Evolutionary conservation across 2,888 invertebrate genomes (phyloP).

Genomic region (Hedychridium roseum): DNA sequence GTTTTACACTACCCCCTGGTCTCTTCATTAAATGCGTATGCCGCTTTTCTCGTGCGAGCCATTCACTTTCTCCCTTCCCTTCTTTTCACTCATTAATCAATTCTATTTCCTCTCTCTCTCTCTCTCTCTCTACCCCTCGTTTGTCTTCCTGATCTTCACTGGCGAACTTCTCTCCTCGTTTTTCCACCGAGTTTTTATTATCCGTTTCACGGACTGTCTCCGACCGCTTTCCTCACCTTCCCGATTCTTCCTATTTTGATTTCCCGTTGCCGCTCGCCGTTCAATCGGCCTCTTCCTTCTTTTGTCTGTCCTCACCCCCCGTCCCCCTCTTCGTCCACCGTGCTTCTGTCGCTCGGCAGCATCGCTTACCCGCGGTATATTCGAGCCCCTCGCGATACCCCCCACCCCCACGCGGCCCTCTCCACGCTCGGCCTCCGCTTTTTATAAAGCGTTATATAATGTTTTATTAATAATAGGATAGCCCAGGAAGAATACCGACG

Average conservation of each 20-base stretch:
- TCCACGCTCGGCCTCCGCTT: conserved; percentile 24
- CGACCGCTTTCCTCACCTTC: neutral
- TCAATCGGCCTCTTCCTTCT: neutral
- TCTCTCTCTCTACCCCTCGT: conserved; percentile 18
- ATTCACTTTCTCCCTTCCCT: neutral
- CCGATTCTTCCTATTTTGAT: neutral
- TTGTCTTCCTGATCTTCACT: neutral
- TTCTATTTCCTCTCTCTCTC: conserved; percentile 22
- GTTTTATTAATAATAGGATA: conserved; percentile 59
- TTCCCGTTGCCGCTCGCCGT: too few species aligned
- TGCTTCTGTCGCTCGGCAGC: conserved; percentile 6
- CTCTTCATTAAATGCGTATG: too few species aligned
- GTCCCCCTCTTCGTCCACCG: too few species aligned
- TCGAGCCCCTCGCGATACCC: conserved; percentile 38
- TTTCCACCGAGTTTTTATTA: neutral
- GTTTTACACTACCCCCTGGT: conserved; percentile 6
- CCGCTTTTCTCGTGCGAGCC: neutral
- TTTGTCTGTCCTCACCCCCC: neutral
- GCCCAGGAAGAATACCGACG: conserved; percentile 28
- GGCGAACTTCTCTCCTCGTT: neutral
- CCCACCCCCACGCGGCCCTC: conserved; percentile 22
- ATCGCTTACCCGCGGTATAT: conserved; percentile 57
- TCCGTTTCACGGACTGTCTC: too few species aligned
- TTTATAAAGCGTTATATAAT: conserved; percentile 56
- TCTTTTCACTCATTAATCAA: conserved; percentile 16